Conservation (phyloP, 1,140 invertebrate species). For the Bombus sylvicola region DNA sequence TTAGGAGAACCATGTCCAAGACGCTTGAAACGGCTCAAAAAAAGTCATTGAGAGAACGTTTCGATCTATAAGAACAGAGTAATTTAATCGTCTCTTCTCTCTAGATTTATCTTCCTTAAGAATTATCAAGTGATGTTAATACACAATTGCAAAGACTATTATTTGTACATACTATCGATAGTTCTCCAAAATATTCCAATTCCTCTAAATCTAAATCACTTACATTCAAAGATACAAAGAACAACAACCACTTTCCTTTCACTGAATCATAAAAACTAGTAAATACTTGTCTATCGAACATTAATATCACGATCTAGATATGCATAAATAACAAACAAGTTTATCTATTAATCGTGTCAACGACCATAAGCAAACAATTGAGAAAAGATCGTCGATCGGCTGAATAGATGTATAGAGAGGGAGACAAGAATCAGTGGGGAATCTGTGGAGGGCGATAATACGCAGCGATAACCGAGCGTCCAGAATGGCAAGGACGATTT, state of each 20-base stretch:
- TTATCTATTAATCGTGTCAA: background rate
- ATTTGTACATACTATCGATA: no score
- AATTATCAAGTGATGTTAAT: no score
- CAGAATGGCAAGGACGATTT: conserved; percentile 40
- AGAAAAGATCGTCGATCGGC: background rate
- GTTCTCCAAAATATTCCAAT: no score
- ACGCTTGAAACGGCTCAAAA: background rate
- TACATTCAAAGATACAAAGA: no score
- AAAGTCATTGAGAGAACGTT: background rate
- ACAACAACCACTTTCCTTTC: no score
- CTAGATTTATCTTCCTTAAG: no score
- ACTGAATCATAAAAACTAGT: no score
- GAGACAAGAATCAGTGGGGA: background rate
- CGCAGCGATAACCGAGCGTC: conserved; percentile 29
- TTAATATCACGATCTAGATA: no score
- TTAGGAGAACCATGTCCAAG: background rate
- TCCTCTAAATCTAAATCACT: no score
- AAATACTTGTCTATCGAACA: no score
- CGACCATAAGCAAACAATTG: background rate
- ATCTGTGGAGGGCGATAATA: conserved; percentile 30
- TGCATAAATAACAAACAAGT: background rate
- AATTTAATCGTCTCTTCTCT: background rate
- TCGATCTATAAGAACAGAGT: background rate
- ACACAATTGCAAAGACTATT: no score
- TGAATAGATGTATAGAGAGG: background rate